Percentiles rank a stretch among this genome's conserved stretches.
phyloP scores from a whole-genome alignment of 2,888 invertebrate genomes.

The Drosophila rubida region DNA sequence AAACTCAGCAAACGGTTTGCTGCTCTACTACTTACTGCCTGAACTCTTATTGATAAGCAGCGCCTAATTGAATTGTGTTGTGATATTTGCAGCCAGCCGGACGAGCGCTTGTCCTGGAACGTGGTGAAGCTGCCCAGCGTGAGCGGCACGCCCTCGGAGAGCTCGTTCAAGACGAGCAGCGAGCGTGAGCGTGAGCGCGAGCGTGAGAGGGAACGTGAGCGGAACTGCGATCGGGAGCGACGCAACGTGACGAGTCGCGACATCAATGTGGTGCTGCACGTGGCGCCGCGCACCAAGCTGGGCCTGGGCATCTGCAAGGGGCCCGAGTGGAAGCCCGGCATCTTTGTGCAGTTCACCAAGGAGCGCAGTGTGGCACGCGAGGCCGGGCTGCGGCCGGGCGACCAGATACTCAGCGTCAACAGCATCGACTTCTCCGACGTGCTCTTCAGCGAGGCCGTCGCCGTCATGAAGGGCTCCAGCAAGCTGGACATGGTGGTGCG shows the following conservation, averaged over 20 bases:
- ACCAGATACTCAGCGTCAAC: constrained; percentile 96
- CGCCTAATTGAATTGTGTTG: too few species aligned
- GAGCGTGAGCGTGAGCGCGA: constrained; percentile 9
- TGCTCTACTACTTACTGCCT: too few species aligned
- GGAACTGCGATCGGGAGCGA: constrained; percentile 6
- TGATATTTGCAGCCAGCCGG: constrained; percentile 58
- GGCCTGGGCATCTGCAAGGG: constrained; percentile 95
- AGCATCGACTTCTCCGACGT: constrained; percentile 91
- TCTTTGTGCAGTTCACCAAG: constrained; percentile 95
- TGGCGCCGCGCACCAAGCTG: constrained; percentile 92
- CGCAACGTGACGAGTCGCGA: constrained; percentile 86
- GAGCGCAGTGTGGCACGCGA: constrained; percentile 95
- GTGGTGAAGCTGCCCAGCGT: constrained; percentile 86
- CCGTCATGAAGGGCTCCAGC: constrained; percentile 91
- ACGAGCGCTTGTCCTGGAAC: constrained; percentile 93
- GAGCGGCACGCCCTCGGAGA: constrained; percentile 80
- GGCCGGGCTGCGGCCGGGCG: constrained; percentile 94
- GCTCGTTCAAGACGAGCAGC: constrained; percentile 62
- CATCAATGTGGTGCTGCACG: constrained; percentile 90
- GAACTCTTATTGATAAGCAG: too few species aligned
- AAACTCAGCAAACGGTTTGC: too few species aligned
- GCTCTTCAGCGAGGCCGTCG: constrained; percentile 93
- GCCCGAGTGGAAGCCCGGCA: constrained; percentile 94
- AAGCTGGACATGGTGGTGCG: constrained; percentile 91
- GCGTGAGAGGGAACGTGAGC: not conserved